phyloP scores from a whole-genome alignment of 2,113 vertebrate species.

The Erpornis zantholeuca region DNA sequence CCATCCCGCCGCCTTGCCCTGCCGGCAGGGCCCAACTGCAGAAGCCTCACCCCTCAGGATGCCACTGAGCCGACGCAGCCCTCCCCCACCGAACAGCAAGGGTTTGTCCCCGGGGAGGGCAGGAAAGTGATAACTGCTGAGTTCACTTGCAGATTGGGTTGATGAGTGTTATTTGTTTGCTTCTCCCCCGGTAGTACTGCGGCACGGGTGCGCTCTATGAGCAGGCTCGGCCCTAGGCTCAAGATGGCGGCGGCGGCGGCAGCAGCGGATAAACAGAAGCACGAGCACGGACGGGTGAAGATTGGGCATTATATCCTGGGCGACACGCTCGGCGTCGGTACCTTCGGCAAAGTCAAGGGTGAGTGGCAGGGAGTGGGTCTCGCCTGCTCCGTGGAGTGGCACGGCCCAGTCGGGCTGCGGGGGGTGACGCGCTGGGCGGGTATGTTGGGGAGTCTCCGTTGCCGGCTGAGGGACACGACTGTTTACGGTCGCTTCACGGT shows the following conservation, averaged over 20 bases:
- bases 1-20: background rate
- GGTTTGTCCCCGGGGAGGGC: background rate
- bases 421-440: background rate
- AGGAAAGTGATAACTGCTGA: accelerated
- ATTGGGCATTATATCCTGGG: slow-evolving; percentile 95
- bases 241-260: slow-evolving; percentile 97
- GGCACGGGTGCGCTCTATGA: slow-evolving; percentile 22
- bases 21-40: background rate
- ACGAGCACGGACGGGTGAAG: slow-evolving; percentile 92
- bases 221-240: slow-evolving; percentile 81
- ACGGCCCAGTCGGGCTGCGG: background rate
- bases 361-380: background rate
- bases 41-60: background rate
- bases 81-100: background rate
- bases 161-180: background rate
- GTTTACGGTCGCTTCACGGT: background rate
- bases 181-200: background rate
- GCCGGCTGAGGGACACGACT: background rate
- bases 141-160: background rate
- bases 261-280: slow-evolving; percentile 93
- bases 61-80: no score
- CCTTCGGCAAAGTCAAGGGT: slow-evolving; percentile 98
- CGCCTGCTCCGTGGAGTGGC: background rate
- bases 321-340: slow-evolving; percentile 94
- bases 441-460: background rate